Base-by-base conservation (phyloP, 1,140 invertebrate species). In the Megalopta genalis region DNA sequence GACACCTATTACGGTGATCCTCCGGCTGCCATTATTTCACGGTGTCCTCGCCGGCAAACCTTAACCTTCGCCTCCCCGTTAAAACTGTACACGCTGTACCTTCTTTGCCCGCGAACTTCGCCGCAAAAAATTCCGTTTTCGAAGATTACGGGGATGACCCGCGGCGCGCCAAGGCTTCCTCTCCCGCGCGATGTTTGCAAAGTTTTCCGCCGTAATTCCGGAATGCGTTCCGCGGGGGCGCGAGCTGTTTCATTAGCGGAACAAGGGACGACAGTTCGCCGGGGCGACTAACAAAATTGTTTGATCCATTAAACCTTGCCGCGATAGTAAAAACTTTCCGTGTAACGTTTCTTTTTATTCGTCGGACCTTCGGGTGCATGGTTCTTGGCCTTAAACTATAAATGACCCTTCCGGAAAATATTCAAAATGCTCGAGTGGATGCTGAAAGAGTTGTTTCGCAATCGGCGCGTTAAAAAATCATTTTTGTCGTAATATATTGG, bases 1-100 rank as follows among this genome's bases (percentile, higher is more conserved):
- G 64, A 49, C 63, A 65, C 64, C 39, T 66, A 66, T 66, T 42
- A 66, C 23, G 39, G 39, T 65, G 37, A 37, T 46, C 12, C 64
- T 46, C 64, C 12, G 14, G 39, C 39, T 66, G 39, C n/a, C 23
- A 46, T 46, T 42, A 25, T 66, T 66, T 46, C 39, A n/a, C n/a
- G n/a, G 16, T 25, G 64, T 66, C 42, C 39, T 66, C 10, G 64
- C 64, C 10, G 12, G 4, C 7, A 65, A 25, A 65, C 39, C 39
- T 66, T 65, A 65, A 23, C n/a, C 64, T 66, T 25, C 39, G n/a
- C 14, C 39, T 2, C 21, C 12, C 6, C 4, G 10, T 25, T 46
- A 46, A 66, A 66, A 66, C 12, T 25, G 46, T 46, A n/a, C n/a
- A n/a, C n/a, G n/a, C n/a, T n/a, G 46, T n/a, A 25, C 39, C 25